Evolutionary conservation across 2,888 invertebrate genomes (phyloP), one percentile per base, ranked within the genome.

Genomic region (Theodoxus fluviatilis): DNA sequence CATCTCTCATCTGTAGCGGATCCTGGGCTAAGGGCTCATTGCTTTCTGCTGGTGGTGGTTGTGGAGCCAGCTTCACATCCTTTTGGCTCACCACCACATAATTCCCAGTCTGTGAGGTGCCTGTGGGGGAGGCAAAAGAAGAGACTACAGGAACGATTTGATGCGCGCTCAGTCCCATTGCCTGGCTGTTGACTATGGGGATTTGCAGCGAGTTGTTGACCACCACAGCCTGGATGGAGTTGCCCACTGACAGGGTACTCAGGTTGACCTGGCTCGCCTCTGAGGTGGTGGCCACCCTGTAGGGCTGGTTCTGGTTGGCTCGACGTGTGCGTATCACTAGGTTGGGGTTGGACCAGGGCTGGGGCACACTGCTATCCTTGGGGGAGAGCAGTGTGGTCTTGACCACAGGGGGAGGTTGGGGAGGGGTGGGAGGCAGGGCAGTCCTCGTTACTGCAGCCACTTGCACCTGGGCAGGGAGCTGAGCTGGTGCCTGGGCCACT

Each of bases 261-360:
- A n/a, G n/a, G n/a, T n/a, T n/a, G n/a, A n/a, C n/a, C n/a, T n/a
- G n/a, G n/a, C n/a, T n/a, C n/a, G n/a, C n/a, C n/a, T n/a, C n/a
- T n/a, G n/a, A n/a, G n/a, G n/a, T n/a, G n/a, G n/a, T n/a, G n/a
- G n/a, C n/a, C n/a, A n/a, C n/a, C n/a, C n/a, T n/a, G n/a, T n/a
- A n/a, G n/a, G n/a, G n/a, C n/a, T n/a, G n/a, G n/a, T 72, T 70
- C 28, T 76, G 77, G 33, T 77, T 78, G 35, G 85, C 81, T 72
- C 82, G 75, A 18, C 87, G 74, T 0, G 87, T 87, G 38, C 87
- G 78, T 49, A 87, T 87, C 7, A 87, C 86, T 67, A 87, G 79
- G 73, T 87, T 86, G 25, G 85, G 86, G 75, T 87, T 87, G 22
- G 86, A 86, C 82, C 85, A 87, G 0, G 86, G 86, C 67, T 81